These are phyloP conservation scores for Umimayanthus kanabou DNA, from an alignment of 92 coral and sea anemone genomes.

Conservation along the genomic window DNA sequence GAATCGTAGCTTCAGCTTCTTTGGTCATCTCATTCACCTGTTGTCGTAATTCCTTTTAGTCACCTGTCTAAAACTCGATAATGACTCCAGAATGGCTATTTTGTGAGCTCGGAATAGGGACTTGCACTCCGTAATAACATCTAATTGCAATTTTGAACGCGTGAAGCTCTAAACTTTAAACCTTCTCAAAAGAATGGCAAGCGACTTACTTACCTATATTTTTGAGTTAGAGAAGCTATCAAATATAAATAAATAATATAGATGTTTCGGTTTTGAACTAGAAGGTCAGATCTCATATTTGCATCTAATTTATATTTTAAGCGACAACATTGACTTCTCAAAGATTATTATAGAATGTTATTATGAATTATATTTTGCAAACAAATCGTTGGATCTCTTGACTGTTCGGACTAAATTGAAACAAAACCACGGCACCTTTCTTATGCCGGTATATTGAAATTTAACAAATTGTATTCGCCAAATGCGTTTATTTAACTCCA, in stretches of 20 bases:
- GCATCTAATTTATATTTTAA: conserved; percentile 30
- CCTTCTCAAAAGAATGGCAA: background rate
- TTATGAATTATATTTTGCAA: conserved; percentile 25
- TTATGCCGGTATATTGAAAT: conserved; percentile 2
- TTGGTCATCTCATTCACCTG: conserved; percentile 38
- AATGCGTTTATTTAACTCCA: background rate
- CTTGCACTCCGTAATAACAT: conserved; percentile 10
- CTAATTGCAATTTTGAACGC: conserved; percentile 38
- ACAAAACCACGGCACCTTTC: background rate
- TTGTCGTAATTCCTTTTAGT: conserved; percentile 32
- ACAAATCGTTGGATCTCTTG: background rate
- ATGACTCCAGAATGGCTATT: conserved; percentile 44
- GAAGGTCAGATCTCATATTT: conserved; percentile 13
- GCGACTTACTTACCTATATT: background rate
- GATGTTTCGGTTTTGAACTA: conserved; percentile 13
- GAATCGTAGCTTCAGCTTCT: conserved; percentile 27
- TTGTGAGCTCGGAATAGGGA: conserved; percentile 22
- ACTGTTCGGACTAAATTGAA: background rate
- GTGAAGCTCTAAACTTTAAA: conserved; percentile 28
- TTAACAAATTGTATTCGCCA: conserved; percentile 10
- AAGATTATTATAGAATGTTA: background rate
- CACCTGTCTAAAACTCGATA: conserved; percentile 44
- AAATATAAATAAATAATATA: conserved; percentile 1
- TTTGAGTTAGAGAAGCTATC: background rate
- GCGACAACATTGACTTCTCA: conserved; percentile 21